Percentiles rank a stretch among this genome's conserved stretches.
Conservation (phyloP, 2,113 vertebrate species). For the Monopterus albus region DNA sequence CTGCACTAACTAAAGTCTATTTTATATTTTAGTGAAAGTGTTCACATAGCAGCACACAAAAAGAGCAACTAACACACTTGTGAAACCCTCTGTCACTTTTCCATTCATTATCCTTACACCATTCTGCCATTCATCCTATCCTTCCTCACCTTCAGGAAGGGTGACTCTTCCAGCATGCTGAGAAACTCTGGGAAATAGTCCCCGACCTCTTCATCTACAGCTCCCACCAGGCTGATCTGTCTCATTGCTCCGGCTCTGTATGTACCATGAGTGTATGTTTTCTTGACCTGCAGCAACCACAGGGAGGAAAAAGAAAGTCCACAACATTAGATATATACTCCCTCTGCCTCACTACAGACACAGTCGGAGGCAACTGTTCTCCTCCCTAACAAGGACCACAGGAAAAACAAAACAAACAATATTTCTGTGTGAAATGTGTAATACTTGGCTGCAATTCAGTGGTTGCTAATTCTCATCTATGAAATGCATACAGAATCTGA, state of each 20-base stretch:
- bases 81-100: not conserved
- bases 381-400: not conserved
- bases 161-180: constrained; percentile 94
- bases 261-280: constrained; percentile 96
- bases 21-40: no score
- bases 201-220: constrained; percentile 97
- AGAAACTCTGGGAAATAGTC: constrained; percentile 98
- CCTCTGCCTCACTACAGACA: no score
- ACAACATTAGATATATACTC: not conserved
- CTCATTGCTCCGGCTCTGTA: constrained; percentile 98
- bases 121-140: not conserved
- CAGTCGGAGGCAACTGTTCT: not conserved
- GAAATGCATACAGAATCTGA: no score
- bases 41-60: no score
- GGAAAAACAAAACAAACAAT: not conserved
- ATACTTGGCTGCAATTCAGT: no score
- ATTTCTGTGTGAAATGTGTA: no score
- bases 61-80: no score
- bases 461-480: no score
- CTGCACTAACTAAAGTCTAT: no score
- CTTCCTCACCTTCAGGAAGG: constrained; percentile 93
- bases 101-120: not conserved
- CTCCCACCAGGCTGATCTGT: constrained; percentile 98
- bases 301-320: not conserved
- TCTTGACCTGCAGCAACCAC: constrained; percentile 88